phyloP scores from a whole-genome alignment of 2,888 invertebrate species.

The Sinelater perroti region DNA sequence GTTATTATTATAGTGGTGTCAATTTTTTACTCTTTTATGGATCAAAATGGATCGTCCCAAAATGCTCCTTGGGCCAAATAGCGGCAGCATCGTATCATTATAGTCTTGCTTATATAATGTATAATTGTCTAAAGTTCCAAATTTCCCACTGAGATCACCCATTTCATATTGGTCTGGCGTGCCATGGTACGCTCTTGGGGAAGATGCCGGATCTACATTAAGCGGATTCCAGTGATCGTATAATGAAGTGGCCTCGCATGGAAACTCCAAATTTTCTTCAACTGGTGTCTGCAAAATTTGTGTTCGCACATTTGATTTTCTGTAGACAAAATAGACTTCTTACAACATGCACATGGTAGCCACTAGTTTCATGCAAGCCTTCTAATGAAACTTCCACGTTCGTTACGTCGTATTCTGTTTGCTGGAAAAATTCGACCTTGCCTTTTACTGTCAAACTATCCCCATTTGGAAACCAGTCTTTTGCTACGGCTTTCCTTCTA shows the following conservation, averaged over 20 bases:
- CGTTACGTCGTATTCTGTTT: constrained; percentile 85
- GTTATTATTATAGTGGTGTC: neutral
- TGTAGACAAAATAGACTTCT: too few relatives aligned
- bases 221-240: constrained; percentile 90
- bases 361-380: constrained; percentile 72
- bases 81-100: constrained; percentile 82
- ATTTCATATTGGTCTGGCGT: constrained; percentile 87
- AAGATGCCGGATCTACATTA: constrained; percentile 69
- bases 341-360: constrained; percentile 86
- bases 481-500: constrained; percentile 83
- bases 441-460: constrained; percentile 72
- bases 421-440: constrained; percentile 83
- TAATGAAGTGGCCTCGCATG: constrained; percentile 83
- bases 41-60: constrained; percentile 88
- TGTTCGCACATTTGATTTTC: too few relatives aligned
- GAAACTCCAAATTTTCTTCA: constrained; percentile 83
- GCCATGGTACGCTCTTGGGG: constrained; percentile 68
- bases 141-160: constrained; percentile 88
- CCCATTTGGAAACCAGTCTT: constrained; percentile 89
- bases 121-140: constrained; percentile 76
- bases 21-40: constrained; percentile 69
- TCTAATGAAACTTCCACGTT: constrained; percentile 80
- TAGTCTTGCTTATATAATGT: constrained; percentile 67
- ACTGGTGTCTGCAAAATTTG: constrained; percentile 73
- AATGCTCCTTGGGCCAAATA: constrained; percentile 84